phyloP scores from a whole-genome alignment of 2,797 vertebrate species.

The Poeciliopsis gracilis region DNA sequence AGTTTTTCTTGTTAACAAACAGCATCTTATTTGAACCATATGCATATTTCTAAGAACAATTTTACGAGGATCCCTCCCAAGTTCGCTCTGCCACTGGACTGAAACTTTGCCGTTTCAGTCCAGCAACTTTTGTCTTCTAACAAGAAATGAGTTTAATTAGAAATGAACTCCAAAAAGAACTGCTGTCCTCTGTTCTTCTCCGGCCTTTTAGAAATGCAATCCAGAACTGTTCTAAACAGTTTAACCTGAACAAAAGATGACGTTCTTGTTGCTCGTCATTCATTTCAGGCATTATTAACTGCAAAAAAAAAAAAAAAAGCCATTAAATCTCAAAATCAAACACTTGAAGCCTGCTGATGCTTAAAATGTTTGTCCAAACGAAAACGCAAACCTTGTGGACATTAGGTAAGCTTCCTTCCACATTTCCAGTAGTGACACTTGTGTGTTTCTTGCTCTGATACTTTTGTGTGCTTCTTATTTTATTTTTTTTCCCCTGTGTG shows the following conservation, averaged over 20 bases:
- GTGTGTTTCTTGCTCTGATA: not conserved
- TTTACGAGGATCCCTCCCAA: not conserved
- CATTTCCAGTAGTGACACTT: not conserved
- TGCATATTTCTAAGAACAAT: not conserved
- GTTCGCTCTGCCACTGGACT: not conserved
- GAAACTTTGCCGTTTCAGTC: not conserved
- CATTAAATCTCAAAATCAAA: not conserved
- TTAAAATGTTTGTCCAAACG: not conserved
- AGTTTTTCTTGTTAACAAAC: not conserved
- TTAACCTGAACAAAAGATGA: not conserved
- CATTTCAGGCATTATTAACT: not conserved
- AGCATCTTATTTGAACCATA: not conserved
- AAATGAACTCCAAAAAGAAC: not conserved
- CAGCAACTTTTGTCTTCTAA: not conserved
- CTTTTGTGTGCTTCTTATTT: slow-evolving; percentile 1
- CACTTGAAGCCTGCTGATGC: not conserved
- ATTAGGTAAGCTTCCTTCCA: slow-evolving; percentile 1
- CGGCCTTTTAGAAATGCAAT: not conserved
- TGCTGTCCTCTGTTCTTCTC: not conserved
- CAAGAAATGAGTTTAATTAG: not conserved
- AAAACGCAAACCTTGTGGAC: not conserved
- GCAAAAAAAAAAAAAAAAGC: not conserved
- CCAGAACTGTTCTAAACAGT: not conserved
- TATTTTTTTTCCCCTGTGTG: not conserved
- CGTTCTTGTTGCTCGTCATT: not conserved